Evolutionary conservation across 2,888 invertebrate genomes (phyloP), one percentile per base, ranked within the genome.

Genomic region (Lydus trimaculatus): DNA sequence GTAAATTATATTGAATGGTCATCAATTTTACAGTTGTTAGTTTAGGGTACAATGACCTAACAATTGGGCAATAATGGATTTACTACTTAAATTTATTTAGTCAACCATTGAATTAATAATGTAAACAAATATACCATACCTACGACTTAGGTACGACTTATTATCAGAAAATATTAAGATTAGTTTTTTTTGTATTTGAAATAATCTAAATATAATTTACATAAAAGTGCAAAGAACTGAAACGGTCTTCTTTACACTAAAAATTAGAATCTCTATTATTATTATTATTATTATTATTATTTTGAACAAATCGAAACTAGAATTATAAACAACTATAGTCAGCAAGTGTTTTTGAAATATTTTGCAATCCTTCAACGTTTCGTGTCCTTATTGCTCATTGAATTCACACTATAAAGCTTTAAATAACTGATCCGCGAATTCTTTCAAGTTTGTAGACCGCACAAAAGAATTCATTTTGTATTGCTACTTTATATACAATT

Each of bases 371-470:
- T 43, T 7, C 17, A 43, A 43, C 9, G 8, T 48, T 20, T 48
- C 20, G 48, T 48, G 48, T 48, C 48, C 48, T 48, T 20, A 48
- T 48, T 48, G 48, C 48, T 48, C 48, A 48, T 48, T 48, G 48
- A 48, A 48, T 48, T 20, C 48, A 23, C 48, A 2, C 2, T 20
- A 20, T 20, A 20, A 48, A 48, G 17, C 43, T 43, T 43, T 17
- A 43, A 48, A 48, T 48, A 48, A 48, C 48, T 20, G 48, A 48
- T 48, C 48, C 20, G 48, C 48, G 11, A 48, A 48, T 48, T 20
- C 48, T 48, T 48, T 20, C 48, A 48, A 48, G 48, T 48, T 48
- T 48, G 48, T 48, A 48, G 48, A 48, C 48, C 48, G 48, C 20
- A 43, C 43, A 5, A 43, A 43, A 43, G 43, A 43, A 43, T 43